Base-by-base conservation (phyloP, 2,888 invertebrate genomes). In the Trisateles emortualis region DNA sequence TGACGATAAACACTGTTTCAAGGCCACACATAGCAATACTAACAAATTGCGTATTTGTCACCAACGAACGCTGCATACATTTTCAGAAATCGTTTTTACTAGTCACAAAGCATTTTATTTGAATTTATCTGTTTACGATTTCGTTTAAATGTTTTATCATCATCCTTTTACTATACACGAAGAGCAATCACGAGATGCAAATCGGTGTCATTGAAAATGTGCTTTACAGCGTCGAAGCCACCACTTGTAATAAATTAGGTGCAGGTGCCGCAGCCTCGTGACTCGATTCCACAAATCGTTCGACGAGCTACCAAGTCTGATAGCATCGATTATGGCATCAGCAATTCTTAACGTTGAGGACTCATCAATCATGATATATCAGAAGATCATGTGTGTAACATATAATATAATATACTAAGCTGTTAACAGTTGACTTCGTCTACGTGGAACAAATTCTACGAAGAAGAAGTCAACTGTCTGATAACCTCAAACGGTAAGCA, bases 231-330 rank as follows among this genome's bases (percentile, higher is more conserved):
- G 33, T 39, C 44, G 52, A 63, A 53, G 48, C 64, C 67, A 68
- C 72, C 59, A 62, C 74, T 73, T 70, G 77, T 76, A 74, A 84
- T 84, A 86, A 84, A 87, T 86, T 81, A 81, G 70, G 72, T 76
- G 81, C 82, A 85, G 83, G 76, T 82, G 82, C 70, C 71, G 74
- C 74, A 67, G 70, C 58, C 67, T 71, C 76, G 84, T 79, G 78
- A 79, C 78, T 81, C 63, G 75, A 71, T 56, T 74, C 42, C 24
- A 46, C 49, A 63, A 66, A 65, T 55, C 50, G 52, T 51, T 63
- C 24, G 36, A 53, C 48, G 10, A 47, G 36, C 14, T 38, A 59
- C 49, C 49, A 49, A 42, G 41, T 45, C 45, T 58, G 61, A 69
- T 74, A 61, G 36, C 52, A 59, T 63, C 59, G 58, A 63, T 64